Evolutionary conservation across 1,140 invertebrate species (phyloP).

Genomic region (Dinoponera quadriceps): DNA sequence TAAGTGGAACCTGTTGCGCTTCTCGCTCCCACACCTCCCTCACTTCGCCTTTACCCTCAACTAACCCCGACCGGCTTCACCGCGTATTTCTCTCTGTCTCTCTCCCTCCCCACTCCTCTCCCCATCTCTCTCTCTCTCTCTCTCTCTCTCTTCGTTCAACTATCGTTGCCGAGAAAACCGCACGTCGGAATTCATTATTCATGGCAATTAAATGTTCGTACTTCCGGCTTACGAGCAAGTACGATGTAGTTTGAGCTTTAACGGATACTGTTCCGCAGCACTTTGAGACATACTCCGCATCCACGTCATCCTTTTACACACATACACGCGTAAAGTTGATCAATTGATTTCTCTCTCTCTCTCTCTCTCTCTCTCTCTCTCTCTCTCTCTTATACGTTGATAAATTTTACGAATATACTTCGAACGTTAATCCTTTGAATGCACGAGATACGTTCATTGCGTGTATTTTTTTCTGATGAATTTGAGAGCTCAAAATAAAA

Average conservation of each 20-base stretch:
- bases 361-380: no score
- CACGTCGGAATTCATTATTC: constrained; percentile 78
- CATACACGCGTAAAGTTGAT: no score
- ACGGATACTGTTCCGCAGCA: neutral
- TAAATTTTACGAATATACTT: no score
- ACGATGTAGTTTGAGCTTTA: constrained; percentile 14
- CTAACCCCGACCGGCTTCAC: constrained; percentile 66
- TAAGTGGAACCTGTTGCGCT: constrained; percentile 85
- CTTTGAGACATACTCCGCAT: neutral
- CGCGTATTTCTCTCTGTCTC: constrained; percentile 35
- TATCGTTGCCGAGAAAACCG: constrained; percentile 24
- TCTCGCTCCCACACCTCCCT: constrained; percentile 75
- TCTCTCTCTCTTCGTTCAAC: neutral
- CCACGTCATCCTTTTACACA: neutral
- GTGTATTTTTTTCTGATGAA: constrained; percentile 2
- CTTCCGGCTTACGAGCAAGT: neutral
- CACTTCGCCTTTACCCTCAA: constrained; percentile 67
- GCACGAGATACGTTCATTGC: no score
- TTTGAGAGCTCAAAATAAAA: neutral
- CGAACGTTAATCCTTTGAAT: no score
- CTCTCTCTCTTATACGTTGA: no score
- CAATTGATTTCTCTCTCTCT: no score
- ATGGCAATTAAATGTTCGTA: constrained; percentile 78
- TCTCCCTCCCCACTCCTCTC: constrained; percentile 25
- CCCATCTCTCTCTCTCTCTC: constrained; percentile 12